Evolutionary conservation across 2,797 vertebrate genomes (phyloP), one percentile per base, ranked within the genome.

Genomic region (Lagodon rhomboides): DNA sequence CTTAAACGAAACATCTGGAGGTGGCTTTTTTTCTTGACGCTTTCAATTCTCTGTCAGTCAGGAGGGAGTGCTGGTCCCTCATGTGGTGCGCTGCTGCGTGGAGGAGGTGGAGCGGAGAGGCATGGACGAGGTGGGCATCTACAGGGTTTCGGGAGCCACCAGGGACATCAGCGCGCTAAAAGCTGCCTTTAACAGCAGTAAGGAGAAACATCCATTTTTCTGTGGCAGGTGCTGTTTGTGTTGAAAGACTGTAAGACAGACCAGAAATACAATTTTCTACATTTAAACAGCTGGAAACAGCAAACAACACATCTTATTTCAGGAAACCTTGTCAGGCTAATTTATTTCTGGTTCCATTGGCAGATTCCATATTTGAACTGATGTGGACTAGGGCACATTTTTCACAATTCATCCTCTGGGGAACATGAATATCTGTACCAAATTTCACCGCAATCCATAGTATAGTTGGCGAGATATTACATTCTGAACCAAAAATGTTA

Each of bases 41-140:
- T 41, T 34, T 76, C 20, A 10, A 38, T 78, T 23, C 66, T 53
- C 64, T 22, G 12, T 23, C 90, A 96, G 95, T 44, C 93, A 93
- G 80, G 95, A 96, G 78, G 92, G 93, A 4, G 93, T 93, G 60
- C 78, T 95, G 66, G 93, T 96, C 20, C 95, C 95, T 15, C 94
- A 94, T 17, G 90, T 96, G 77, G 93, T 96, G 60, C 94, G 94
- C 27, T 93, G 91, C 85, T 96, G 95, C 13, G 89, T 90, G 41
- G 93, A 95, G 84, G 95, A 96, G 83, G 80, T 96, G 77, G 95
- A 96, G 84, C 85, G 93, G 58, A 91, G 95, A 73, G 95, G 95
- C 27, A 34, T 95, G 89, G 80, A 79, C 0, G 95, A 96, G 76
- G 93, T 95, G 67, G 95, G 95, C 16, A 95, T 96, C 87, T 96